Conservation (phyloP, 2,797 vertebrate genomes). For the Perodicticus potto region DNA sequence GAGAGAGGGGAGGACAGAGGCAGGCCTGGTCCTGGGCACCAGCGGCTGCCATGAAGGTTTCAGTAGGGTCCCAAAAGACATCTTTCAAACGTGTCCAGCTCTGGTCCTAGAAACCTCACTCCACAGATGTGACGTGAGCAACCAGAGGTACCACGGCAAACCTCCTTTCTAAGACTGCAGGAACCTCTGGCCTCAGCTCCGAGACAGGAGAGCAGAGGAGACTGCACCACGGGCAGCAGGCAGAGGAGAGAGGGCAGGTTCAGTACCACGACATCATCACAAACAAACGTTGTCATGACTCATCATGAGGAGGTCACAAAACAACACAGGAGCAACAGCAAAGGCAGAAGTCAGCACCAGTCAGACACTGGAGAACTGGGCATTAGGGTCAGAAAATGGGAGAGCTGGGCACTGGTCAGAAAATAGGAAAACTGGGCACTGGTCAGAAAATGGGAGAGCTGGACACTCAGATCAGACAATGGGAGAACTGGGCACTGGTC, state of each 20-base stretch:
- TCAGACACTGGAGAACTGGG: neutral
- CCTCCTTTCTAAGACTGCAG: neutral
- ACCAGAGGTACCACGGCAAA: neutral
- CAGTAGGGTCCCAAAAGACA: neutral
- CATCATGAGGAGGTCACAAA: neutral
- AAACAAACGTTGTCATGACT: neutral
- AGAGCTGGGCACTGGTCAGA: neutral
- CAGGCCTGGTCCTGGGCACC: neutral
- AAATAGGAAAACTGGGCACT: too few species aligned
- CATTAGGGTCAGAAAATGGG: neutral
- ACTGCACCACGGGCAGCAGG: neutral
- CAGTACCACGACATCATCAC: neutral
- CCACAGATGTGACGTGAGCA: neutral
- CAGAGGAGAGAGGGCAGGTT: neutral
- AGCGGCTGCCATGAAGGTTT: neutral
- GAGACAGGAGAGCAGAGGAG: neutral
- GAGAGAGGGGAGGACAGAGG: neutral
- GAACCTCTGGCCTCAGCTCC: neutral
- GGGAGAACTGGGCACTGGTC: too few species aligned
- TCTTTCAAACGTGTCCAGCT: neutral
- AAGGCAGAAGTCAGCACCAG: neutral
- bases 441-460: too few species aligned
- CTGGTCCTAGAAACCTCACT: constrained; percentile 13
- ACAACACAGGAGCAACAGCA: neutral
- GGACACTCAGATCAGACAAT: too few species aligned